Evolutionary conservation across 2,888 invertebrate species (phyloP), one percentile per base, ranked within the genome.

Genomic region (Heteropelma amictum): DNA sequence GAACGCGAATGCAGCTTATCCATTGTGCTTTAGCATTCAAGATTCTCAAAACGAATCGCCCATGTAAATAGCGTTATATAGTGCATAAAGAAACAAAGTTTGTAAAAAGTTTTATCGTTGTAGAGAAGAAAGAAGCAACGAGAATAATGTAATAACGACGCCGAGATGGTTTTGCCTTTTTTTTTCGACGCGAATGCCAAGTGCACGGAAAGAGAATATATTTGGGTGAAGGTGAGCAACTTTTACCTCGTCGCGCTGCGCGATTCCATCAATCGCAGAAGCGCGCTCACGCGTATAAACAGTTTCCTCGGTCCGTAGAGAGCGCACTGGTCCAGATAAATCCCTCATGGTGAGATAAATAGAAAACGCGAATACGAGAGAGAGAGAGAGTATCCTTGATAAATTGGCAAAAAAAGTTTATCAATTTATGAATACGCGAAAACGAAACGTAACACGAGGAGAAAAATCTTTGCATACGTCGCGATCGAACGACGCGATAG

Each of bases 181-280:
- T 38, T 33, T 65, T 67, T 56, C 14, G 68, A 63, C 74, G 78
- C 72, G 79, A 82, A 84, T 85, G 83, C 79, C 83, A 83, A 81
- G 85, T 79, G 51, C 80, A 63, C 38, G 70, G 23, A 30, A 30
- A 19, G 38, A 51, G 30, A 63, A 38, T 38, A 53, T 14, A 82
- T 78, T 79, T 78, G 72, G 83, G 86, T 85, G 84, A 86, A 86
- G 86, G 86, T 82, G 76, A 85, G 76, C 85, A n/a, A 84, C 82
- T 86, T 86, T 85, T 83, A 83, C 83, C 71, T 69, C 49, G 70
- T 56, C 47, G 42, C 45, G 26, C 23, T 17, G 42, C 47, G n/a
- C n/a, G n/a, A n/a, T n/a, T 53, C 19, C 54, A 38, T 40, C 60
- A n/a, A 49, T 38, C 47, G 49, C 53, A 12, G 23, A 26, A 74